These are phyloP conservation scores for Hepsetus odoe DNA, from an alignment of 2,113 vertebrate species.

Conservation along the genomic window DNA sequence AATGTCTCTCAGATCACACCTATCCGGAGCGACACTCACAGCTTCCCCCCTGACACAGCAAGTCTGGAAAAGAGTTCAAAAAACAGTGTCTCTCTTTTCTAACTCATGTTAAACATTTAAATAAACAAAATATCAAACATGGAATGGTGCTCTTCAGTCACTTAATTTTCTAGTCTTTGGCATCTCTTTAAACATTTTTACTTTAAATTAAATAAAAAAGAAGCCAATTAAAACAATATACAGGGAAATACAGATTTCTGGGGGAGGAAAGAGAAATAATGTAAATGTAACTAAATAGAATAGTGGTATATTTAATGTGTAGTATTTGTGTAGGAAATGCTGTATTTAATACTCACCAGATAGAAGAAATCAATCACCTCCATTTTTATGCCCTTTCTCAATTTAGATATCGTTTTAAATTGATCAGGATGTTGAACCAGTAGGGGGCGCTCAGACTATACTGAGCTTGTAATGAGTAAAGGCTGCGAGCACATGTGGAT, in stretches of 20 bases:
- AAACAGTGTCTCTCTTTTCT: neutral
- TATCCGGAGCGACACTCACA: slow-evolving; percentile 33
- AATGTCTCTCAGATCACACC: slow-evolving; percentile 30
- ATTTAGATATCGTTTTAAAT: neutral
- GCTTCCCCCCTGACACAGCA: slow-evolving; percentile 11
- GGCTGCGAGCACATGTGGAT: slow-evolving; percentile 10
- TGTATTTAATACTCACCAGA: too few species aligned
- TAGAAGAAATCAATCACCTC: neutral
- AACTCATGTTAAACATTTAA: neutral
- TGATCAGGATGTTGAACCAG: slow-evolving; percentile 8
- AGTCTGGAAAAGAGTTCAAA: neutral
- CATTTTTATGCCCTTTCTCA: neutral
- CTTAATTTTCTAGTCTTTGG: too few species aligned
- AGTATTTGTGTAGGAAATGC: too few species aligned
- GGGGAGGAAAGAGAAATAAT: too few species aligned
- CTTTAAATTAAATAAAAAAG: too few species aligned
- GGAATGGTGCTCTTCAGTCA: too few species aligned
- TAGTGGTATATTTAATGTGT: too few species aligned
- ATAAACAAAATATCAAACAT: slow-evolving; percentile 2
- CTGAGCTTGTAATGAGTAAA: neutral
- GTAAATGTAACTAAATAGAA: too few species aligned
- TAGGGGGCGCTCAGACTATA: slow-evolving; percentile 46
- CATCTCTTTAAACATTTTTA: too few species aligned
- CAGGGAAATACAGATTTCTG: neutral
- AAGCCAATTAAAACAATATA: too few species aligned